phyloP scores from a whole-genome alignment of 2,888 invertebrate genomes.

The Omphaloscelis lunosa region DNA sequence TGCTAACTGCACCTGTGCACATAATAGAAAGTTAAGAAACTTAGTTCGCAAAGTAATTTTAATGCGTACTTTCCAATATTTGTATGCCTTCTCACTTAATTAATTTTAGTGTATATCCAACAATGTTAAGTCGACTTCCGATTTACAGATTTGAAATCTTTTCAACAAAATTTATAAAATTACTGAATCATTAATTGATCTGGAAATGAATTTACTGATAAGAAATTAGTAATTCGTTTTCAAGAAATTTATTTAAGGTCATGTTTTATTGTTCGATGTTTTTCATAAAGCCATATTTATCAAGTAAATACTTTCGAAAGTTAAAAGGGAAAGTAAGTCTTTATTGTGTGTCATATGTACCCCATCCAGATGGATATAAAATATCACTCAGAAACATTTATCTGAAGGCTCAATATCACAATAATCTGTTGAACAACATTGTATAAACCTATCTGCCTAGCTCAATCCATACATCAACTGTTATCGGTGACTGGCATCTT shows the following conservation, averaged over 20 bases:
- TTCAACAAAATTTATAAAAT: not conserved
- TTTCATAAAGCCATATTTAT: conserved; percentile 1
- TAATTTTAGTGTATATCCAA: conserved; percentile 21
- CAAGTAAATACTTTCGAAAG: conserved; percentile 24
- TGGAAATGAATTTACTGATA: not conserved
- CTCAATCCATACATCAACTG: conserved; percentile 77
- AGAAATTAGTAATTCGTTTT: not conserved
- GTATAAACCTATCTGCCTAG: conserved; percentile 65
- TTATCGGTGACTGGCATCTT: conserved; percentile 77
- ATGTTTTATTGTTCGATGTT: not conserved
- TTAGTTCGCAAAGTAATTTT: conserved; percentile 22
- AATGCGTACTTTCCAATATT: conserved; percentile 49
- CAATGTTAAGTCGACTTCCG: not conserved
- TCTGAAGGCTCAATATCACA: conserved; percentile 58
- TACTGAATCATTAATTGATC: not conserved
- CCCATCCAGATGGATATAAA: conserved; percentile 17
- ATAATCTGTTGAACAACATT: conserved; percentile 67
- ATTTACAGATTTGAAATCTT: not conserved
- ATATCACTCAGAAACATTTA: conserved; percentile 45
- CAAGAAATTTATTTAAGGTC: not conserved
- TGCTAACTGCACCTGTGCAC: not conserved
- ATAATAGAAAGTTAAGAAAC: conserved; percentile 39
- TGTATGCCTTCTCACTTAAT: conserved; percentile 12
- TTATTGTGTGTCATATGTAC: conserved; percentile 14
- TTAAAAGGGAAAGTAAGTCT: conserved; percentile 18